phyloP scores from a whole-genome alignment of 2,113 vertebrate genomes.

The Puffinus mauretanicus region DNA sequence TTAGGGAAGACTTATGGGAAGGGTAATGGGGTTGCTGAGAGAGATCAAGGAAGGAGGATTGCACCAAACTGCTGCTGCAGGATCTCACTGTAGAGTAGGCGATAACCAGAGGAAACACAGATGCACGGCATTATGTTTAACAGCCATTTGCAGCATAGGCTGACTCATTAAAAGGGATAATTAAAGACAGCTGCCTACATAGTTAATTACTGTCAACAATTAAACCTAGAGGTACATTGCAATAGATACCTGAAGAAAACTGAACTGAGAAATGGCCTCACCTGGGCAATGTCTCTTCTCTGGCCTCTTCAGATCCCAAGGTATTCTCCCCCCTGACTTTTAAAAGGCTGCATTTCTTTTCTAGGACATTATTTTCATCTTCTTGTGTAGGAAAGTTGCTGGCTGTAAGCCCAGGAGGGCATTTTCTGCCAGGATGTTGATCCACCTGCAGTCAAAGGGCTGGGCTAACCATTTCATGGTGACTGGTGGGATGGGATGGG shows the following conservation, averaged over 20 bases:
- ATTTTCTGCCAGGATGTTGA: not conserved
- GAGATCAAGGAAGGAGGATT: too few species aligned
- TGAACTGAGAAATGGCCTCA: not conserved
- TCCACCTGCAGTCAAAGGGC: not conserved
- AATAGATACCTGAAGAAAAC: not conserved
- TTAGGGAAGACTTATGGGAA: not conserved
- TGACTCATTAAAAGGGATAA: not conserved
- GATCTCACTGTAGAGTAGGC: not conserved
- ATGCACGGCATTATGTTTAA: not conserved
- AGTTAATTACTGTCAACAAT: constrained; percentile 14
- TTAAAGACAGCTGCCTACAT: not conserved
- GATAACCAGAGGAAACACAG: not conserved
- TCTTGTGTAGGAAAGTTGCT: not conserved
- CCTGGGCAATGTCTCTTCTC: not conserved
- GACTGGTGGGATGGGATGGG: accelerated
- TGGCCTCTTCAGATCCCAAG: not conserved
- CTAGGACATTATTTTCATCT: not conserved
- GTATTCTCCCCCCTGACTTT: accelerated
- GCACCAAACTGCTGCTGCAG: not conserved
- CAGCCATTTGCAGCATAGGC: not conserved
- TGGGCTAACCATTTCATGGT: accelerated
- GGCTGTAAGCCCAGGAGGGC: not conserved
- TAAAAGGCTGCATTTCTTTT: not conserved
- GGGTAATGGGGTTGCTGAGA: accelerated
- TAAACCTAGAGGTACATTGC: not conserved